Conservation (phyloP, 2,113 vertebrate species). For the Peucedramus taeniatus region DNA sequence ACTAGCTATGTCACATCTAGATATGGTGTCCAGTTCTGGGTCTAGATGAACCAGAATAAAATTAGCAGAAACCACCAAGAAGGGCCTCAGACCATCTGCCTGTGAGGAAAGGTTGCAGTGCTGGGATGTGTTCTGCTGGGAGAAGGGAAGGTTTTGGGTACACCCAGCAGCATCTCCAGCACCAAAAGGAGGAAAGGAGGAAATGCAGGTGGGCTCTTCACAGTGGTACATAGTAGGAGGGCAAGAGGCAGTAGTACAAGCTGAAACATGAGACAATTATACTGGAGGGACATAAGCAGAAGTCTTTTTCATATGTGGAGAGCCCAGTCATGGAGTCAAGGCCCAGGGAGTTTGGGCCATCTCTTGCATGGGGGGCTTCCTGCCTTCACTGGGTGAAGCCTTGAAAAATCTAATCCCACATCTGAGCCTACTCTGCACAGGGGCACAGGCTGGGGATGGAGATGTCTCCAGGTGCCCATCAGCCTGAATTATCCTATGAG, state of each 20-base stretch:
- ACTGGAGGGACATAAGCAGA: neutral
- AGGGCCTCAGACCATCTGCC: neutral
- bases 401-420: neutral
- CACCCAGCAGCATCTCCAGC: neutral
- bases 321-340: neutral
- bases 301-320: fast-evolving
- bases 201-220: fast-evolving
- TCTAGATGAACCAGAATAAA: neutral
- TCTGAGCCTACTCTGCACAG: neutral
- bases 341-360: neutral
- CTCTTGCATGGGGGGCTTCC: fast-evolving
- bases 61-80: neutral
- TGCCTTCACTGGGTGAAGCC: neutral
- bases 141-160: fast-evolving
- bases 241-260: neutral
- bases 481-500: neutral
- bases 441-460: neutral
- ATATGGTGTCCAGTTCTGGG: neutral
- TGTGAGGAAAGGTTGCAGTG: neutral
- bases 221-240: fast-evolving
- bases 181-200: neutral
- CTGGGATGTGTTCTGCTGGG: neutral
- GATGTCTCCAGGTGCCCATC: neutral
- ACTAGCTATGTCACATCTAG: neutral
- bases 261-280: neutral